A percentile compares a stretch with the other conserved stretches of the same genome.
Evolutionary conservation across 2,113 vertebrate genomes (phyloP).

Genomic region (Spea multiplicata): DNA sequence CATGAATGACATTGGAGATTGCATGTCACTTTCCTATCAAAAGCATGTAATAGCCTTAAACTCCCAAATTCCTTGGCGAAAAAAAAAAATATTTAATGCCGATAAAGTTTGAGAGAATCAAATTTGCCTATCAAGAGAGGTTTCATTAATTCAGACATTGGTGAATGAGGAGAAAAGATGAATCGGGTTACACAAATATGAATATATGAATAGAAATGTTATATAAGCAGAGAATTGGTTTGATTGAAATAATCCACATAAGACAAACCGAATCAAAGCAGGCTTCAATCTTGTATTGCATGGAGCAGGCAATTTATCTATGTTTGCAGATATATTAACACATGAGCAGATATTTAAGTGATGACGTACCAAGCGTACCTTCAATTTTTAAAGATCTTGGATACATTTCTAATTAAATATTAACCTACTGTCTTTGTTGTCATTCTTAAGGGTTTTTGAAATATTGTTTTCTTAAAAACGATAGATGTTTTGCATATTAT

Average conservation of each 20-base stretch:
- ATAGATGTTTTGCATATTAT: not conserved
- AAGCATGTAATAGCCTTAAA: slow-evolving; percentile 53
- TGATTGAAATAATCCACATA: not conserved
- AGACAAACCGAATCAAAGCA: slow-evolving; percentile 23
- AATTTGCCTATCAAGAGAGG: slow-evolving; percentile 3
- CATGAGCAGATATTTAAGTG: not conserved
- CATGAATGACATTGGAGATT: slow-evolving; percentile 47
- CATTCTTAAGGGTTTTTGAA: slow-evolving; percentile 4
- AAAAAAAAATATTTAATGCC: not conserved
- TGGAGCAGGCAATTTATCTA: slow-evolving; percentile 8
- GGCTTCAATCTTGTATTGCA: slow-evolving; percentile 3
- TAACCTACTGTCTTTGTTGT: not conserved
- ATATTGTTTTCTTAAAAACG: slow-evolving; percentile 1
- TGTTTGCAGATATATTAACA: slow-evolving; percentile 8
- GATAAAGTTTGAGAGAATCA: too few relatives aligned
- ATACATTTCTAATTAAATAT: slow-evolving; percentile 22
- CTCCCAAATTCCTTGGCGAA: slow-evolving; percentile 17
- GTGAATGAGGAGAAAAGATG: not conserved
- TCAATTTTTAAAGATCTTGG: slow-evolving; percentile 14
- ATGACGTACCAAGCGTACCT: slow-evolving; percentile 5
- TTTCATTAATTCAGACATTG: slow-evolving; percentile 11
- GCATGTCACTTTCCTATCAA: slow-evolving; percentile 51
- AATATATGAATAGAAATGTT: slow-evolving; percentile 37
- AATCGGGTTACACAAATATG: not conserved
- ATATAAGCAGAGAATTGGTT: not conserved